Conservation (phyloP, 2,888 invertebrate genomes). For the Deilephila porcellus region DNA sequence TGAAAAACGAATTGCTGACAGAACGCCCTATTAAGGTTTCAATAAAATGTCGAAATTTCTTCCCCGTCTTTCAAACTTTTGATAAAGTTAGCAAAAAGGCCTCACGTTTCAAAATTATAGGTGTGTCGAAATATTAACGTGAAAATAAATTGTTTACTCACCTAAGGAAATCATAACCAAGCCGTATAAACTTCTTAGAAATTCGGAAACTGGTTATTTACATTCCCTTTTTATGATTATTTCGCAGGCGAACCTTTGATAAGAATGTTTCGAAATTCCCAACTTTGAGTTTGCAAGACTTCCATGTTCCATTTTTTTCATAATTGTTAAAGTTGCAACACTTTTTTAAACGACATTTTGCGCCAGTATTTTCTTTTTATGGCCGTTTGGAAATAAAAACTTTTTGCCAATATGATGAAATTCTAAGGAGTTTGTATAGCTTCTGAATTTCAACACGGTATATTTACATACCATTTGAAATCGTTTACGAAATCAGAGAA, state of each 20-base stretch:
- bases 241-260: slow-evolving; percentile 1
- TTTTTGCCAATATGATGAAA: not conserved
- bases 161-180: not conserved
- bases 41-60: too few species aligned
- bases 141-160: not conserved
- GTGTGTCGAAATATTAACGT: not conserved
- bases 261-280: not conserved
- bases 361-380: not conserved
- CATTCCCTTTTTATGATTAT: not conserved
- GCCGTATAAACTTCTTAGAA: not conserved
- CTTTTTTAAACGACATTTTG: not conserved
- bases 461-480: not conserved
- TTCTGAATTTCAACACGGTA: not conserved
- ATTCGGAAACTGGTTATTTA: not conserved
- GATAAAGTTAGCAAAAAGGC: too few species aligned
- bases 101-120: too few species aligned
- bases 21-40: too few species aligned
- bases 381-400: not conserved
- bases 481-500: not conserved
- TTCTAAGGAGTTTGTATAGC: not conserved
- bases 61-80: too few species aligned
- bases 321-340: not conserved
- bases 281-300: not conserved
- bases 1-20: too few species aligned
- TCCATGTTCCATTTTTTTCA: not conserved